Base-by-base conservation (phyloP, 2,797 vertebrate species). In the Sternotherus odoratus region DNA sequence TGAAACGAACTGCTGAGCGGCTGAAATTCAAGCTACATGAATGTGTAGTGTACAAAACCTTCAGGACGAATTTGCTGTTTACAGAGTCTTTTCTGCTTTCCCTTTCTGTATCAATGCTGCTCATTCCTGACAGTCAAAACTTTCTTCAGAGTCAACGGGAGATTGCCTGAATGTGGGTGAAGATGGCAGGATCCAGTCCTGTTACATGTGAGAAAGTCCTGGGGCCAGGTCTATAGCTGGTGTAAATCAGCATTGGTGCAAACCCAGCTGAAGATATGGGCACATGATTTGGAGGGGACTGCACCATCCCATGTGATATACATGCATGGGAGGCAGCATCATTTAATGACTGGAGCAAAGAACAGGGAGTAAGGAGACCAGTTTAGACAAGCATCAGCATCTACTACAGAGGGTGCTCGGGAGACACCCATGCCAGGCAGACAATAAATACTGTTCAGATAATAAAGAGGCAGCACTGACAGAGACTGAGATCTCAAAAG, bases 11-110 rank as follows among this genome's bases (percentile, higher is more conserved):
- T 95, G 86, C 82, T 91, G 93, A 93, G 92, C 50, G 66, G 82
- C 48, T 91, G 78, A 95, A 96, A 95, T 83, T 94, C 49, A 96
- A 94, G 85, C 77, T 89, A 85, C 16, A n/a, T 2, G 3, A 94
- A 87, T 49, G 74, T 1, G 49, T 36, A 77, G 82, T 39, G n/a
- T 9, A 80, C 53, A 83, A 85, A 56, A 28, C 39, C 74, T 87
- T 54, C 48, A 81, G 36, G 87, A 78, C 50, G 33, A 30, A 24
- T 36, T 1, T 75, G 78, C 17, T 89, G 49, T 46, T 88, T 86
- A 85, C 12, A 86, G 43, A 3, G 85, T 53, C 57, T 83, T 91
- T 91, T 72, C 82, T 87, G 88, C 16, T 39, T 79, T 43, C 2
- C 28, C 51, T 54, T 88, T 46, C 48, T 74, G 48, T 43, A 51